Conservation (phyloP, 2,797 vertebrate genomes). For the Etheostoma perlongum region DNA sequence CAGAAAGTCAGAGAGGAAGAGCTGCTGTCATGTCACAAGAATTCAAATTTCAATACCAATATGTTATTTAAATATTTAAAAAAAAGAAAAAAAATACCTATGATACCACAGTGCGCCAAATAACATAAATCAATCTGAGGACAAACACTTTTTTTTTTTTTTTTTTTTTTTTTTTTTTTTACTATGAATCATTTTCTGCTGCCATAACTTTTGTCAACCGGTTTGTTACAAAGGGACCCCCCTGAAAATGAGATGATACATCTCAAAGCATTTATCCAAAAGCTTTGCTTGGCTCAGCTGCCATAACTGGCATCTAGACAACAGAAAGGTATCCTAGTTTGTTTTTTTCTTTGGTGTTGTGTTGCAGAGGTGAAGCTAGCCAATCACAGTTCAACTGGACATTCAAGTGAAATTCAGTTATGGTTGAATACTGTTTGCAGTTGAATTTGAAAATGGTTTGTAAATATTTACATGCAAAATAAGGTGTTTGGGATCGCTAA, state of each 20-base stretch:
- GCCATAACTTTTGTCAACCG: background rate
- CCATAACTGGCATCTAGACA: background rate
- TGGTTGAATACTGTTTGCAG: background rate
- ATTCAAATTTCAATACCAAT: background rate
- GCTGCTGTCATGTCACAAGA: background rate
- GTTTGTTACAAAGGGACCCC: no score
- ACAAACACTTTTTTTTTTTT: background rate
- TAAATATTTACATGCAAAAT: background rate
- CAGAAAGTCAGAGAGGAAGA: background rate
- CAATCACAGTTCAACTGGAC: constrained; percentile 2
- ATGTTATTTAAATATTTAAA: background rate
- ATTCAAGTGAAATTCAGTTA: constrained; percentile 1
- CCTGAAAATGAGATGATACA: no score
- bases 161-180: background rate
- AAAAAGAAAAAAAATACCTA: background rate
- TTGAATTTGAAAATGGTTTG: background rate
- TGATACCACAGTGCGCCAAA: background rate
- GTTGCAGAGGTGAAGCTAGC: background rate
- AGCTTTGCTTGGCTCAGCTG: background rate
- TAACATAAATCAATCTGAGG: background rate
- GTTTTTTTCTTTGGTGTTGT: constrained; percentile 9
- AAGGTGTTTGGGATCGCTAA: background rate
- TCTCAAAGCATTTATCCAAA: constrained; percentile 1
- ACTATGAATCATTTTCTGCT: background rate
- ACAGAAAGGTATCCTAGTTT: background rate